Percentiles rank a stretch among this genome's conserved stretches.
These are phyloP conservation scores for Octopus sinensis DNA, from an alignment of 1,140 invertebrate genomes.

Conservation along the genomic window DNA sequence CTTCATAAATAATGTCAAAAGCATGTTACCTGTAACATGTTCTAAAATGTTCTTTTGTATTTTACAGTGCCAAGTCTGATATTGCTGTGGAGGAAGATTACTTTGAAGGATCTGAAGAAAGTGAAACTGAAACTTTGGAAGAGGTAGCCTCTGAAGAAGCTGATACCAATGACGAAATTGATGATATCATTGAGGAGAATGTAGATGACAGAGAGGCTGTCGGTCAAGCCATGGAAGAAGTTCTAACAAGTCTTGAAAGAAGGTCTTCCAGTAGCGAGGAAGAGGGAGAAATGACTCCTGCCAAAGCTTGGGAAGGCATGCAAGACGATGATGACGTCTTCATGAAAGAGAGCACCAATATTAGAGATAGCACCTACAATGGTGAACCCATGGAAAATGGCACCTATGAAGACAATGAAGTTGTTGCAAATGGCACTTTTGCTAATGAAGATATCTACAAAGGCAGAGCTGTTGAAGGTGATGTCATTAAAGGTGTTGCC, in stretches of 20 bases:
- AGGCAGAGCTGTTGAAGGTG: background rate
- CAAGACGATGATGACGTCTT: background rate
- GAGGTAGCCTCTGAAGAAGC: slow-evolving; percentile 29
- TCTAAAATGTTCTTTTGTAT: no score
- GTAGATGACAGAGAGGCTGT: slow-evolving; percentile 50
- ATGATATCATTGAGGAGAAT: slow-evolving; percentile 21
- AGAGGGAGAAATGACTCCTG: slow-evolving; percentile 29
- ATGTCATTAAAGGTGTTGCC: background rate
- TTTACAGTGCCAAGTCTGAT: no score
- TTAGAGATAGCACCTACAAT: background rate
- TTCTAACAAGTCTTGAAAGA: slow-evolving; percentile 53
- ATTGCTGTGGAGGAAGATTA: background rate
- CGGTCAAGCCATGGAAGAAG: slow-evolving; percentile 40
- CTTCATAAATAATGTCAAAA: no score
- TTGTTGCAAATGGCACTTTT: no score
- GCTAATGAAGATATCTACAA: background rate
- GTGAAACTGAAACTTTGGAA: slow-evolving; percentile 20
- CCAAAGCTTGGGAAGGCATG: background rate
- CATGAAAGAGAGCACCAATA: background rate
- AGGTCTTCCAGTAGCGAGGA: slow-evolving; percentile 32
- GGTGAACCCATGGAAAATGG: background rate
- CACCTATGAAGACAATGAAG: background rate
- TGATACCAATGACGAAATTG: slow-evolving; percentile 41
- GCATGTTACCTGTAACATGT: no score
- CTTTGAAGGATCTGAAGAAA: slow-evolving; percentile 49